Conservation (phyloP, 2,113 vertebrate genomes). For the Steatornis caripensis region DNA sequence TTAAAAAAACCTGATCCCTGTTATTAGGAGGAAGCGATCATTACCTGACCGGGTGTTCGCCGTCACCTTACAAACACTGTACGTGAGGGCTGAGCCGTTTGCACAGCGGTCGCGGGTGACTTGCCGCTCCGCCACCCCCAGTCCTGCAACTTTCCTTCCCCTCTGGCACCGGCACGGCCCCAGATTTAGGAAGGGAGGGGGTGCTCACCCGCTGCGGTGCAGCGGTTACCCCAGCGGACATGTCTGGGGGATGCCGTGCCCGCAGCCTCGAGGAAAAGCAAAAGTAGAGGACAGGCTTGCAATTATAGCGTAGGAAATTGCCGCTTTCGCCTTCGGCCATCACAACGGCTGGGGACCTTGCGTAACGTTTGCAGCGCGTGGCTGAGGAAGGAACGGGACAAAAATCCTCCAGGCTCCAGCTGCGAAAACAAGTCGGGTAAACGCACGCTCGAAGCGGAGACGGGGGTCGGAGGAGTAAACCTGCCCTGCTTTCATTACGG, state of each 20-base stretch:
- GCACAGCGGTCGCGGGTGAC: neutral
- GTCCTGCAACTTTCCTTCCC: neutral
- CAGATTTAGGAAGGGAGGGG: neutral
- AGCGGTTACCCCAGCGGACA: accelerated
- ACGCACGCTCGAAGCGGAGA: accelerated
- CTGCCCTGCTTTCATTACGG: neutral
- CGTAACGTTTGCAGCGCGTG: accelerated
- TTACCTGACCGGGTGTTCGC: neutral
- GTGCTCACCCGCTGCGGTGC: neutral
- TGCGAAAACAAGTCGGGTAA: neutral
- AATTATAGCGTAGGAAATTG: accelerated
- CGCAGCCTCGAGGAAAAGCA: neutral
- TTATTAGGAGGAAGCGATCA: neutral
- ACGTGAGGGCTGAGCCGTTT: accelerated
- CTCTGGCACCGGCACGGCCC: neutral
- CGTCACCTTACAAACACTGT: neutral
- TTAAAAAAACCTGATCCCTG: neutral
- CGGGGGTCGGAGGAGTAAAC: accelerated
- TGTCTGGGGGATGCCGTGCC: neutral
- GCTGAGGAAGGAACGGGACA: neutral
- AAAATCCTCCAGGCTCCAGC: neutral
- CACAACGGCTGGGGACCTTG: neutral
- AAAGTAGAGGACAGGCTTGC: neutral
- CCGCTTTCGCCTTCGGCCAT: neutral
- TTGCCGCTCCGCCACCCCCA: neutral